Base-by-base conservation (phyloP, 2,888 invertebrate species). In the Gasteruption jaculator region DNA sequence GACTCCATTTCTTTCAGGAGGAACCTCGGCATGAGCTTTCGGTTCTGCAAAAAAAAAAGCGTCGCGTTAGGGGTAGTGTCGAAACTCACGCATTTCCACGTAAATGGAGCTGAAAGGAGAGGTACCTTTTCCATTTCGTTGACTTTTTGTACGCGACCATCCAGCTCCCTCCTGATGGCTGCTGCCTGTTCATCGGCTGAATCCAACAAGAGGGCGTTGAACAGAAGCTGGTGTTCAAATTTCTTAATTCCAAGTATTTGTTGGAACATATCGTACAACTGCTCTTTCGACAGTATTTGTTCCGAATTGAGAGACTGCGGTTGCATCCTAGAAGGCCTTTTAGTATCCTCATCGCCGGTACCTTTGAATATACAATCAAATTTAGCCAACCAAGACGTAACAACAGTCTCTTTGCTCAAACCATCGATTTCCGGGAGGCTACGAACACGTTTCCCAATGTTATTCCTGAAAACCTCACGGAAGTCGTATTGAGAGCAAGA, bases 1-100 rank as follows among this genome's bases (percentile, higher is more conserved):
- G 93, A 92, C 76, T 99, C 99, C 99, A 99, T 99, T 77, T 99
- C 99, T 81, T 99, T 99, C 59, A 99, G 82, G 52, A 99, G 95
- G 78, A 99, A 99, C 78, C 93, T 95, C 57, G 99, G 99, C 92
- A 95, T 93, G 65, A 96, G 74, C 75, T 94, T 93, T 60, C 93
- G 86, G 73, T 95, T 94, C 90, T 92, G 73, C 22, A 43, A 50
- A 34, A 49, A 36, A 5, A 10, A 29, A 8, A 29, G 16, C 8
- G 33, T 10, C 11, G 20, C 20, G 21, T 33, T 21, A 20, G 33
- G n/a, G n/a, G 33, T 7, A 12, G 7, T 12, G 29, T n/a, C 8
- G 11, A 41, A 25, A 2, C 21, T 12, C 4, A n/a, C 10, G 3
- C 20, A 40, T 12, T 34, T 7, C 11, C 25, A 25, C 41, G 16